Conservation (phyloP, 64 coral and sea anemone genomes). For the Dendronephthya gigantea region DNA sequence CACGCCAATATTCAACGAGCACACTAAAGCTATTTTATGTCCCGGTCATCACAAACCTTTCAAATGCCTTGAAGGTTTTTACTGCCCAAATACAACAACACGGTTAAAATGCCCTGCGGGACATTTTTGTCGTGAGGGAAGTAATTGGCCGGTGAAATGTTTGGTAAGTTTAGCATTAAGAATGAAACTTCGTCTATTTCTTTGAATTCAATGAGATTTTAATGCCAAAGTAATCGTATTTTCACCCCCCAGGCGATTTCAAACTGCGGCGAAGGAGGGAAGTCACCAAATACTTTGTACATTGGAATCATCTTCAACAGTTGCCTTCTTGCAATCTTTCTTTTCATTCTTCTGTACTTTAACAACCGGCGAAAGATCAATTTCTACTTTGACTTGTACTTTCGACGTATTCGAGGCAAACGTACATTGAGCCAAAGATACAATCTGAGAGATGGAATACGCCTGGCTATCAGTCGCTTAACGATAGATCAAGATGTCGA, state of each 20-base stretch:
- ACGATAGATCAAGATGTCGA: not conserved
- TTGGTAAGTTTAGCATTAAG: not conserved
- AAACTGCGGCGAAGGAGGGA: not conserved
- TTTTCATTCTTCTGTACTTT: not conserved
- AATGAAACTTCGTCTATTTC: too few relatives aligned
- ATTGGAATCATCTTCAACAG: not conserved
- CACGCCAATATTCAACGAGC: not conserved
- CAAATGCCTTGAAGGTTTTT: not conserved
- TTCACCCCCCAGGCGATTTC: not conserved
- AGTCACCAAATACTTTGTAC: not conserved
- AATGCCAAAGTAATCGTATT: not conserved
- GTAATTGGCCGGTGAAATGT: not conserved
- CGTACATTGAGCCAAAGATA: not conserved
- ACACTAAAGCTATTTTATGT: not conserved
- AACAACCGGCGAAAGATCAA: not conserved
- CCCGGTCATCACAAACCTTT: not conserved
- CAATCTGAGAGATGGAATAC: not conserved
- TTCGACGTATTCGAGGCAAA: not conserved
- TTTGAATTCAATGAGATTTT: too few relatives aligned
- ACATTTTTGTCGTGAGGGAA: not conserved
- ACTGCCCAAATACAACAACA: not conserved
- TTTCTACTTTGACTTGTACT: not conserved
- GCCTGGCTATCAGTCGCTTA: not conserved
- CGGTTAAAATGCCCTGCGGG: not conserved
- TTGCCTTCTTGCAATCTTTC: not conserved